A percentile compares a stretch with the other conserved stretches of the same genome.
Evolutionary conservation across 2,888 invertebrate genomes (phyloP).

Genomic region (Automeris io): DNA sequence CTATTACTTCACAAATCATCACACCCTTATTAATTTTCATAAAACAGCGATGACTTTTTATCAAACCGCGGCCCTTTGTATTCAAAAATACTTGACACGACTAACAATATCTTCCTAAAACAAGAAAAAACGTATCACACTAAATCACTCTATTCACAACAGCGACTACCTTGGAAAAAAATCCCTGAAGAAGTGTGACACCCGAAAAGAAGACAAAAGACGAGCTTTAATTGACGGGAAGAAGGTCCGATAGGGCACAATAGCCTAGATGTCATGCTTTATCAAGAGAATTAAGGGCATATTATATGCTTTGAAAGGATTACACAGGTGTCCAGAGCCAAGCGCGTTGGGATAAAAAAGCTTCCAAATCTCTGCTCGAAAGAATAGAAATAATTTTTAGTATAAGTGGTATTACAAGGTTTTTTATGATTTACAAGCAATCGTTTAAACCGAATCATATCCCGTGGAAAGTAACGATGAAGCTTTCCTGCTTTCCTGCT

Average conservation of each 20-base stretch:
- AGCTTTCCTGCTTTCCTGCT: too few relatives aligned
- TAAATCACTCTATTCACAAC: conserved; percentile 73
- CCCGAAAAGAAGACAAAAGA: conserved; percentile 62
- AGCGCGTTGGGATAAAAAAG: conserved; percentile 33
- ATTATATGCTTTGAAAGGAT: conserved; percentile 72
- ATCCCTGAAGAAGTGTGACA: conserved; percentile 56
- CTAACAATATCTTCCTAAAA: conserved; percentile 61
- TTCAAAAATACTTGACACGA: conserved; percentile 39
- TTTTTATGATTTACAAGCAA: not conserved
- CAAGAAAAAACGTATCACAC: conserved; percentile 53
- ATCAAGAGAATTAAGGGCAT: conserved; percentile 73
- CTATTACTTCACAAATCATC: conserved; percentile 9
- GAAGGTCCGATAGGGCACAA: conserved; percentile 53
- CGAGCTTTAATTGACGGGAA: conserved; percentile 62
- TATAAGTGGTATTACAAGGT: too few relatives aligned
- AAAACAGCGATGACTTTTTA: conserved; percentile 28
- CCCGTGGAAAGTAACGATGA: too few relatives aligned
- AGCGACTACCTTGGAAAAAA: conserved; percentile 45
- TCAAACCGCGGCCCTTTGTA: conserved; percentile 27
- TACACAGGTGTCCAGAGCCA: conserved; percentile 67
- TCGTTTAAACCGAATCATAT: too few relatives aligned
- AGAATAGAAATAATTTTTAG: too few relatives aligned
- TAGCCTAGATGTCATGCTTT: conserved; percentile 71
- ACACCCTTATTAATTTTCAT: conserved; percentile 5
- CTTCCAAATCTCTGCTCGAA: conserved; percentile 18